Base-by-base conservation (phyloP, 2,113 vertebrate genomes). In the Enhydra lutris region DNA sequence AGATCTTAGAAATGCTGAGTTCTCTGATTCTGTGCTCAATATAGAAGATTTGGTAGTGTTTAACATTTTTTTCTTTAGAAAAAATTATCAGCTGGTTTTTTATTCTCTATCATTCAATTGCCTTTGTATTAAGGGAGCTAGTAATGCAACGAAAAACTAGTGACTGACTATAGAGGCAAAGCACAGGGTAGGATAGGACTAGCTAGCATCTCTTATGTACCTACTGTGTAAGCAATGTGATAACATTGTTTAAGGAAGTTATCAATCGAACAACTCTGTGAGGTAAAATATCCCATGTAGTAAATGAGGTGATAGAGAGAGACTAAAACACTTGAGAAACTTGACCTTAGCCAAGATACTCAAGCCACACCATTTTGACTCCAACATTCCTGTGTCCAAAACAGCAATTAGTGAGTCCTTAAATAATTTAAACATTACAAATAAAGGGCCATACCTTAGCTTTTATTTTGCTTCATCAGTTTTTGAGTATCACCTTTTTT, bases 1-100 rank as follows among this genome's bases (percentile, higher is more conserved):
- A 95, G n/a, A 39, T 76, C 39, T 78, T 87, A 65, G 76, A 88
- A 95, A 92, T 63, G 12, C 47, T 73, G 36, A 93, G 14, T 95
- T 86, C 47, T 81, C 18, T 23, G 9, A 39, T 69, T 65, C 8
- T 85, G 57, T 34, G 8, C 45, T 90, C 74, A 79, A 5, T n/a
- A 34, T 79, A 71, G 65, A 82, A 6, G 0, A 86, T 31, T 81
- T 73, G 69, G 20, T 39, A 83, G 14, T 50, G 13, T 91, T 90
- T 67, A 79, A 86, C 7, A 65, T 85, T 59, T 61, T 45, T 76
- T 73, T 45, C 29, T 47, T 78, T 31, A 78, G 42, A 42, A 42
- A 79, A 78, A 83, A 71, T 34, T 24, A 71, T 78, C 20, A 52
- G 20, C 45, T 84, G 15, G 2, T 14, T 94, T 80, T 94, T 34